Conservation (phyloP, 2,888 invertebrate species). For the Caenorhabditis auriculariae region DNA sequence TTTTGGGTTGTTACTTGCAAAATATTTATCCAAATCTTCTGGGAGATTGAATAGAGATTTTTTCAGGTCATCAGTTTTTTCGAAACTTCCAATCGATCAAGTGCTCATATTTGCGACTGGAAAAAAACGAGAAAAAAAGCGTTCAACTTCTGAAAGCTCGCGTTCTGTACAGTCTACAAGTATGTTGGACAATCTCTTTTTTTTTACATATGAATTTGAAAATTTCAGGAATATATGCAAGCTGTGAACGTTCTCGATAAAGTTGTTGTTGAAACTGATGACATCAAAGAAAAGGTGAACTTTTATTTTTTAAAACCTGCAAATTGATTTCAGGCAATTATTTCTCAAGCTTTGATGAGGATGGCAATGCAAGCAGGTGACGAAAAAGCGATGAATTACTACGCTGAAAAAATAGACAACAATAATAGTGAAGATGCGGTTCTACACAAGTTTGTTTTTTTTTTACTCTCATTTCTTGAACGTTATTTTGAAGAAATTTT, state of each 20-base stretch:
- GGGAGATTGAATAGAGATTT: too few relatives aligned
- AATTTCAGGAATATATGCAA: conserved; percentile 33
- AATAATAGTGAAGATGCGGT: conserved; percentile 8
- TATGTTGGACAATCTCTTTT: conserved; percentile 4
- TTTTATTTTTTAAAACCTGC: neutral
- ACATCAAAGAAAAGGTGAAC: conserved; percentile 10
- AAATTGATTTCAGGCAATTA: neutral
- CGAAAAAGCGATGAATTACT: conserved; percentile 29
- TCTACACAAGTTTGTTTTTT: conserved; percentile 27
- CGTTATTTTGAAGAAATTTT: too few relatives aligned
- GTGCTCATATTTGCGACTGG: conserved; percentile 31
- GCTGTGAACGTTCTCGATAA: conserved; percentile 16
- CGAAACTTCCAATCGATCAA: conserved; percentile 8
- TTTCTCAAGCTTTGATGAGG: conserved; percentile 29
- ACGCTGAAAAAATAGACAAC: conserved; percentile 13
- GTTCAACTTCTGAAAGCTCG: conserved; percentile 32
- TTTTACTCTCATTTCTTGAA: too few relatives aligned
- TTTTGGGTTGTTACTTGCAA: too few relatives aligned
- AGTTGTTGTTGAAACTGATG: conserved; percentile 3
- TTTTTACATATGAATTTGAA: neutral
- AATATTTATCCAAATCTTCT: too few relatives aligned
- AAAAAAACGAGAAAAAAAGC: conserved; percentile 30
- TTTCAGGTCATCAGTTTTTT: conserved; percentile 25
- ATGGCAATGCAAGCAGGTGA: conserved; percentile 42
- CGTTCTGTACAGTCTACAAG: conserved; percentile 36